Base-by-base conservation (phyloP, 1,140 invertebrate genomes). In the Frieseomelitta varia region DNA sequence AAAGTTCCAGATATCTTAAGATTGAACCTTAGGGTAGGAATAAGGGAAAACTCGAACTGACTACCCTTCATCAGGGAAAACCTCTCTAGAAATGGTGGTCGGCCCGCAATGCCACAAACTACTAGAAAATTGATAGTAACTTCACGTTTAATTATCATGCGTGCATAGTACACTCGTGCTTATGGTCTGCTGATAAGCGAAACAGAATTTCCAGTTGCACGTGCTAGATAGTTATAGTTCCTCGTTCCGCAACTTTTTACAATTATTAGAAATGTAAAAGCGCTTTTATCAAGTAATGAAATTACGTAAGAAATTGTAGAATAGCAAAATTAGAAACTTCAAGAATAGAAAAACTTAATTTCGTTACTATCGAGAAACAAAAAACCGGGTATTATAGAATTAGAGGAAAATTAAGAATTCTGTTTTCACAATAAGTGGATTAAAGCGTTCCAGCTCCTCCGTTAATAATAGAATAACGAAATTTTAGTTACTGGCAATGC, bases 121-220 rank as follows among this genome's bases (percentile, higher is more conserved):
- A 85, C 85, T 92, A 76, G 87, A 90, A 90, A 92, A 92, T 92
- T 92, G 87, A 92, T 91, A 86, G 85, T 80, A 79, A 79, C 82
- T 71, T 87, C 85, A 34, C 53, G 77, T 58, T 89, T 90, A 85
- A 92, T 92, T 91, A 92, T 87, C 74, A 78, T 79, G 81, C 27
- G 72, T 53, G 75, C 71, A 30, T 78, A n/a, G 15, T 24, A 58
- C 19, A 19, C 34, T 58, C 56, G 2, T 10, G 21, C 17, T 76
- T 39, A 79, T 11, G 11, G n/a, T 6, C 34, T n/a, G 11, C 2
- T 27, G 21, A 11, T 17, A 8, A 72, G 19, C 53, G 39, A 30
- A 21, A 17, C 1, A 0, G 15, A 34, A 24, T 21, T 6, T 30
- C 2, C 4, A 4, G 0, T 30, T 10, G 17, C 1, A 8, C 19